Conservation (phyloP, 2,888 invertebrate species). For the Phania funesta region DNA sequence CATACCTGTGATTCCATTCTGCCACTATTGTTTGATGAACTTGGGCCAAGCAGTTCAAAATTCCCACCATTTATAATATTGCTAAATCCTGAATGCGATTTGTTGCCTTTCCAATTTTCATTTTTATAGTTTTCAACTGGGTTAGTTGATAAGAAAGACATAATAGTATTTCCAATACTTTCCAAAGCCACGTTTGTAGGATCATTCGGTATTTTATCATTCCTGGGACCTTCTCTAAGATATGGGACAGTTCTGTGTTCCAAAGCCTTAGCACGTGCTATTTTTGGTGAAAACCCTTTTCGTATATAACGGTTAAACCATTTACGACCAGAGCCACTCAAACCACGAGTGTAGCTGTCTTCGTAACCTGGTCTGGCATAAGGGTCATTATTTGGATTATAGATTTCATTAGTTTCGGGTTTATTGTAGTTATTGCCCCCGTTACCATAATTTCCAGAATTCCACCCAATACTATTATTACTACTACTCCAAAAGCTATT, state of each 20-base stretch:
- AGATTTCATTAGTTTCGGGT: neutral
- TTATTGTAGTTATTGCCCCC: neutral
- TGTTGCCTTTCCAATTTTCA: constrained; percentile 9
- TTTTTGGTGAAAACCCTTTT: constrained; percentile 18
- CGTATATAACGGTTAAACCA: constrained; percentile 27
- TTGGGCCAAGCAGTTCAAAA: neutral
- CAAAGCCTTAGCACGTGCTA: constrained; percentile 39
- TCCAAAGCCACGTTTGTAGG: constrained; percentile 37
- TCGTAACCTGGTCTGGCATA: neutral
- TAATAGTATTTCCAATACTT: constrained; percentile 47
- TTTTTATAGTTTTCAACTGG: constrained; percentile 16
- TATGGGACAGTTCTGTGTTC: constrained; percentile 33
- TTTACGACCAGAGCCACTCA: constrained; percentile 49
- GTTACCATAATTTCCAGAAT: neutral
- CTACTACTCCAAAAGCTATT: constrained; percentile 27
- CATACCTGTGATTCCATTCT: constrained; percentile 16
- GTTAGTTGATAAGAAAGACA: constrained; percentile 21
- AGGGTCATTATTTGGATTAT: constrained; percentile 13
- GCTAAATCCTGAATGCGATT: constrained; percentile 1
- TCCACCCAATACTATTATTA: neutral
- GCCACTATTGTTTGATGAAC: neutral
- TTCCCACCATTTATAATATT: neutral
- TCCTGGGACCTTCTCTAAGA: constrained; percentile 11
- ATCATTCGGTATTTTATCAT: neutral
- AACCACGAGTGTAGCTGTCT: constrained; percentile 12